Evolutionary conservation across 2,113 vertebrate species (phyloP).

Genomic region (Arothron firmamentum): DNA sequence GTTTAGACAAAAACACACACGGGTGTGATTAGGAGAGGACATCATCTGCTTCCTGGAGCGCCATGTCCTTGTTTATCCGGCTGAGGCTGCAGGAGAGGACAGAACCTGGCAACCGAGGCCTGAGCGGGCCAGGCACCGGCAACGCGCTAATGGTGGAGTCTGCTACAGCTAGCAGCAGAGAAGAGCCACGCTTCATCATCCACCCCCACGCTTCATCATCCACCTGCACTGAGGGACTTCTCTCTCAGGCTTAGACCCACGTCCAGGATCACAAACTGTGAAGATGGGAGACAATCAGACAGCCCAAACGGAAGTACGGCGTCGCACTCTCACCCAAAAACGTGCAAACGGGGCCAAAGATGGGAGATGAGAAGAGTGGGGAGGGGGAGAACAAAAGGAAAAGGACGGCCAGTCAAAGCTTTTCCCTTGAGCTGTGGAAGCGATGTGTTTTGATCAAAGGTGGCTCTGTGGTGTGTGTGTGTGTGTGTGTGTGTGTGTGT

Average conservation of each 20-base stretch:
- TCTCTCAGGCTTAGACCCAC: background rate
- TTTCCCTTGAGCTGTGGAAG: conserved; percentile 48
- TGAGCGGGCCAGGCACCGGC: conserved; percentile 14
- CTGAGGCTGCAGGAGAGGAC: conserved; percentile 26
- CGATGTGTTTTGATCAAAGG: conserved; percentile 59
- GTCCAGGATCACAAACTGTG: no score
- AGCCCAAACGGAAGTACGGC: background rate
- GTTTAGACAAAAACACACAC: background rate
- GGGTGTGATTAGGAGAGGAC: conserved; percentile 31
- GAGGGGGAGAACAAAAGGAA: conserved; percentile 1
- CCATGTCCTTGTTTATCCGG: conserved; percentile 51
- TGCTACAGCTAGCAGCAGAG: no score
- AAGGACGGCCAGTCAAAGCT: conserved; percentile 38
- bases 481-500: conserved; percentile 15
- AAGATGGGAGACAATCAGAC: no score
- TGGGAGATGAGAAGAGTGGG: conserved; percentile 31
- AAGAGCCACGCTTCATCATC: no score
- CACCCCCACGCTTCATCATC: no score
- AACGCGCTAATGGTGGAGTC: background rate
- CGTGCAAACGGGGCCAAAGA: no score
- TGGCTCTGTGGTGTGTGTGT: conserved; percentile 60
- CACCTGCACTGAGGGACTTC: background rate
- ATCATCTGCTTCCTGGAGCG: conserved; percentile 63
- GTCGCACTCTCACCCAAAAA: no score
- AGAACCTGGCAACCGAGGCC: conserved; percentile 4